A percentile compares a stretch with the other conserved stretches of the same genome.
Evolutionary conservation across 2,888 invertebrate species (phyloP).

Genomic region (Iphiclides podalirius): DNA sequence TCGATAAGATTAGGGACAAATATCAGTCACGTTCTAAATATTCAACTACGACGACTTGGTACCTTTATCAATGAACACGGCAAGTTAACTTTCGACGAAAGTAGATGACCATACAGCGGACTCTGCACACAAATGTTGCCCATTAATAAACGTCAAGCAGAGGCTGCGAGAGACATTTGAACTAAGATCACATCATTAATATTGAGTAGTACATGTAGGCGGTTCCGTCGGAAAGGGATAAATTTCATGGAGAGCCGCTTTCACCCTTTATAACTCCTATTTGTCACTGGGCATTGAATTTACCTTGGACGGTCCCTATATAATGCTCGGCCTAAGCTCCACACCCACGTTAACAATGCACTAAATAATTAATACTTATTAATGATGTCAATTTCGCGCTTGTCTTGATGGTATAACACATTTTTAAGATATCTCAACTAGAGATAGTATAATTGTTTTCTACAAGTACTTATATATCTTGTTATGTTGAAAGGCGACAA

Average conservation of each 20-base stretch:
- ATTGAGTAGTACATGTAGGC: slow-evolving; percentile 71
- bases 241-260: slow-evolving; percentile 66
- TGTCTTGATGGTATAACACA: slow-evolving; percentile 4
- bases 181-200: slow-evolving; percentile 78
- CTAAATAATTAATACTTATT: neutral
- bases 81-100: slow-evolving; percentile 14
- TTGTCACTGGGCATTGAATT: slow-evolving; percentile 48
- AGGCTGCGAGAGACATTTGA: slow-evolving; percentile 66
- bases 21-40: no score
- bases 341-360: neutral
- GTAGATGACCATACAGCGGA: slow-evolving; percentile 54
- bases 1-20: no score
- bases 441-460: no score
- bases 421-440: slow-evolving; percentile 3
- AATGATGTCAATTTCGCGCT: slow-evolving; percentile 9
- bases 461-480: no score
- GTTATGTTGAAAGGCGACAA: no score
- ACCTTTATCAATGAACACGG: neutral
- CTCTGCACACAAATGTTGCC: slow-evolving; percentile 62
- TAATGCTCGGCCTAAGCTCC: slow-evolving; percentile 29
- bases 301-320: slow-evolving; percentile 41
- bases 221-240: slow-evolving; percentile 61
- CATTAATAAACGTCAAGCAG: slow-evolving; percentile 73
- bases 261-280: slow-evolving; percentile 70
- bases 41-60: no score